Evolutionary conservation across 2,113 vertebrate genomes (phyloP), one percentile per base, ranked within the genome.

Genomic region (Perca schrenkii): DNA sequence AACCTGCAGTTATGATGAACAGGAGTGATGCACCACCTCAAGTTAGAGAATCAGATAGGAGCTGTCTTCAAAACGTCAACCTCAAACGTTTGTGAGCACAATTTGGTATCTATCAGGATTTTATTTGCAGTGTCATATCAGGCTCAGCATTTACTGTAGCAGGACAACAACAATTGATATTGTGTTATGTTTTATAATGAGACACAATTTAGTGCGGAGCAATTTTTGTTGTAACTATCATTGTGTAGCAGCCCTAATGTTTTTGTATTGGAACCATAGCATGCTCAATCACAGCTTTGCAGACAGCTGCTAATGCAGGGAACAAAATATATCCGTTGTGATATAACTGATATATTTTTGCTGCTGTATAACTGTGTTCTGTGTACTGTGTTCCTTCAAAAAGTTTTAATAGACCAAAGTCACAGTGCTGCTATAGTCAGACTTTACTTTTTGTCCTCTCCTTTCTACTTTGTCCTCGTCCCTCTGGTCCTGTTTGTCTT

Each of bases 61-160:
- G 61, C 57, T 2, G 13, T 70, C 62, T 80, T 86, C 78, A 79
- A 80, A 86, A 86, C 8, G 13, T 36, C 77, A 85, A 78, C 80
- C 78, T 86, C 17, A 63, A 71, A 80, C 25, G 43, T 74, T 11
- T 68, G 34, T 22, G 64, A 68, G 50, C 62, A 14, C 1, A 72
- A n/a, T 79, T 76, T 70, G 50, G 15, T 66, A 77, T 90, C 83
- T 85, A 87, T 84, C 25, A 36, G 78, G 77, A 83, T 86, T 85
- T 84, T 75, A 82, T 85, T 79, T 80, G 56, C 70, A 36, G 11
- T 65, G 36, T 80, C 74, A 57, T 68, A 57, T 73, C 54, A 47
- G 53, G 34, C 40, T 57, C n/a, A 53, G 65, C 15, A n/a, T 61
- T 60, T 6, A 15, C 40, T 58, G 28, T 28, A 34, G 63, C 50